Base-by-base conservation (phyloP, 2,797 vertebrate genomes). In the Dromococcyx pavoninus region DNA sequence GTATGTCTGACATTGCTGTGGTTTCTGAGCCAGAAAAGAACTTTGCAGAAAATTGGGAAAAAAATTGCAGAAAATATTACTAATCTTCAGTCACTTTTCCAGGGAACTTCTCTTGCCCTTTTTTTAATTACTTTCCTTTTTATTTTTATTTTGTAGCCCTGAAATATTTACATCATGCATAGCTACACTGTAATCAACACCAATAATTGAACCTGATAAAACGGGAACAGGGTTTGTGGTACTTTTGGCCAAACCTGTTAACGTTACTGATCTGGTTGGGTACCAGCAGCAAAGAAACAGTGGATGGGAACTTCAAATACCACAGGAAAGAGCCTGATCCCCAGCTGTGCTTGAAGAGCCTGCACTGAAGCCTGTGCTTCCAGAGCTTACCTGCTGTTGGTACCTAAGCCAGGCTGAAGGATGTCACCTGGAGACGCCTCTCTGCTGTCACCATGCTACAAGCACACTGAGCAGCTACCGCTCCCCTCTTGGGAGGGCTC, bases 401-500 rank as follows among this genome's bases (percentile, higher is more conserved):
- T 56, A 28, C 13, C 28, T 13, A 14, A 65, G n/a, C 27, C 3
- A 17, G 69, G 43, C 27, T 67, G 44, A 12, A 35, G 32, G 32
- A 43, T 56, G 23, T 73, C 8, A 9, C 14, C 30, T 75, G 60
- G 30, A 23, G 28, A 39, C 2, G 7, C 3, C 13, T 54, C 23
- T 33, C 28, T 76, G 46, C 28, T 1, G 1, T n/a, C 43, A 19
- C 7, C 1, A 0, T 37, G 51, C 28, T 32, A 32, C 18, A 60
- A 73, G 24, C 15, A 28, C 62, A 8, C 8, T 17, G 17, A 14
- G 50, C 25, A 73, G 13, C 30, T 25, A 35, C 46, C 23, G 22
- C 46, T 48, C 48, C 46, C 23, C 32, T 51, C 24, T 16, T 43
- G 39, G 78, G 67, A 37, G 48, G 12, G 19, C 48, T 75, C 56